phyloP scores from a whole-genome alignment of 2,888 invertebrate genomes.

The Clepsis dumicolana region DNA sequence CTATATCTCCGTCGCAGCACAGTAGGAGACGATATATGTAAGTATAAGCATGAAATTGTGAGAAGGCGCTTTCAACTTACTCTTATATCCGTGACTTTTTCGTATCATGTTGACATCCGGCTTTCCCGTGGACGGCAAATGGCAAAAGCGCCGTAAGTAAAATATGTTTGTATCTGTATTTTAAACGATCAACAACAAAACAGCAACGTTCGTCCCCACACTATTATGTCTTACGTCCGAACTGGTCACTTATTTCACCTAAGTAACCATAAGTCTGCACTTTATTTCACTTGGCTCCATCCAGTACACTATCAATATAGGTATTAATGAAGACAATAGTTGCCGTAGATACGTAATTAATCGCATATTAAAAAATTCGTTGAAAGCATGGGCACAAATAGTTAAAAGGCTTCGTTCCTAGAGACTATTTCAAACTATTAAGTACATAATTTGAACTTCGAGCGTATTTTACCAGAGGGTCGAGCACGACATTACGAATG shows the following conservation, averaged over 20 bases:
- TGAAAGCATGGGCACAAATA: conserved; percentile 34
- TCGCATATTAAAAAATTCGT: conserved; percentile 32
- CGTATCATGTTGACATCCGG: neutral
- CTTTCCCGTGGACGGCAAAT: neutral
- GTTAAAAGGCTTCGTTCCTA: conserved; percentile 29
- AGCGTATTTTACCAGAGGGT: conserved; percentile 13
- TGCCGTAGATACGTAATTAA: conserved; percentile 6
- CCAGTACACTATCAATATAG: neutral
- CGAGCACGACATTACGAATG: no score
- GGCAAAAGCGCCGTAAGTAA: conserved; percentile 2
- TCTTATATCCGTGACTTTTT: no score
- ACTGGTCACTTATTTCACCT: neutral
- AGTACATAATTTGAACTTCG: conserved; percentile 7
- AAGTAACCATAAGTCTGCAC: neutral
- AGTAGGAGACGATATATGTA: no score
- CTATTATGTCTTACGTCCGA: neutral
- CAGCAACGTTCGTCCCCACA: no score
- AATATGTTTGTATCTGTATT: neutral
- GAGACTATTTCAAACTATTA: conserved; percentile 32
- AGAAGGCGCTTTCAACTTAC: no score
- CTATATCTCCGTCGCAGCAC: no score
- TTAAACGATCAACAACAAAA: no score
- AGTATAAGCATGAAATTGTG: no score
- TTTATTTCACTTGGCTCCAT: neutral
- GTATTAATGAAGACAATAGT: conserved; percentile 12